phyloP scores from a whole-genome alignment of 2,797 vertebrate genomes.

The Hippocampus kuda region DNA sequence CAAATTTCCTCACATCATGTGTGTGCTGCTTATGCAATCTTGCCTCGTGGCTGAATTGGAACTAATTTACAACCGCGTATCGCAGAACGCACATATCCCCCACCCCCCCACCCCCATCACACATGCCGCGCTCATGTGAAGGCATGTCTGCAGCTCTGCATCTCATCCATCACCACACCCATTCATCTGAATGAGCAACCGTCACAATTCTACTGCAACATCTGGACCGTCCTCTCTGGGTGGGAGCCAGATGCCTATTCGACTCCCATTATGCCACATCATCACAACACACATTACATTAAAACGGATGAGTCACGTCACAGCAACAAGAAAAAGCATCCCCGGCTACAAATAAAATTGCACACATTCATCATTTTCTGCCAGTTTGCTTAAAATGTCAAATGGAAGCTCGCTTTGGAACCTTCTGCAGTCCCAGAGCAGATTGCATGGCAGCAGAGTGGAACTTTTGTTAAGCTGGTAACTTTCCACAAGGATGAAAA shows the following conservation, averaged over 20 bases:
- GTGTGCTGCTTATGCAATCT: constrained; percentile 18
- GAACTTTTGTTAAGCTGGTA: not conserved
- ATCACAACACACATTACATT: not conserved
- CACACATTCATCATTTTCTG: constrained; percentile 30
- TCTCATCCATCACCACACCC: constrained; percentile 6
- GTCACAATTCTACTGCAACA: constrained; percentile 4
- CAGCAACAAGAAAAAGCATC: not conserved
- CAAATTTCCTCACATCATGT: constrained; percentile 34
- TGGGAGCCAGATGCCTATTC: not conserved
- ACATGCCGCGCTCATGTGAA: not conserved
- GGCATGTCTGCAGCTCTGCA: constrained; percentile 1
- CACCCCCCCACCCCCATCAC: not conserved
- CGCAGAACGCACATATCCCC: no score
- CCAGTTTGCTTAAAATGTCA: constrained; percentile 22
- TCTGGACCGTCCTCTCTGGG: not conserved
- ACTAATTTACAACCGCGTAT: not conserved
- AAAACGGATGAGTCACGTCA: not conserved
- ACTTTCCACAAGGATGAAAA: not conserved
- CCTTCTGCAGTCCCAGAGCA: constrained; percentile 20
- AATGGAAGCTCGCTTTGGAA: constrained; percentile 19
- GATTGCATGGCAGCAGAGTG: constrained; percentile 16
- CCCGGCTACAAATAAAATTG: constrained; percentile 14
- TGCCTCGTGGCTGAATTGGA: not conserved
- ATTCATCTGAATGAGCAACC: constrained; percentile 5
- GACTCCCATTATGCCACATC: not conserved